These are phyloP conservation scores for Myoxocephalus aenaeus DNA, from an alignment of 2,797 vertebrate genomes.

Conservation along the genomic window DNA sequence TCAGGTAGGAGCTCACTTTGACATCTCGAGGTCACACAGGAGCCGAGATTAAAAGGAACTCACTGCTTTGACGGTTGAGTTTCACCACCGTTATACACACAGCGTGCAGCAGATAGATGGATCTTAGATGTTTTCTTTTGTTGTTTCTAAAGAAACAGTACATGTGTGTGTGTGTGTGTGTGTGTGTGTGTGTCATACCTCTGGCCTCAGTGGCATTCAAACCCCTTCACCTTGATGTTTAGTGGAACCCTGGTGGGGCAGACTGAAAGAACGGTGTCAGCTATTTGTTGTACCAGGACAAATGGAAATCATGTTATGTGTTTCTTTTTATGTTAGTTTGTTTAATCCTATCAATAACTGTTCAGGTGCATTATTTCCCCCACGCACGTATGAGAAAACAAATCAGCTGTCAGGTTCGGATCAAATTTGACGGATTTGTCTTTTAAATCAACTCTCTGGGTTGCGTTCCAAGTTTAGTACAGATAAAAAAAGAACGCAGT, in stretches of 20 bases:
- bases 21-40: slow-evolving; percentile 52
- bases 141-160: neutral
- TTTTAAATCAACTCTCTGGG: neutral
- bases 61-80: slow-evolving; percentile 7
- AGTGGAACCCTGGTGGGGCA: neutral
- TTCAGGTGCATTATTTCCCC: neutral
- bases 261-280: neutral
- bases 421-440: neutral
- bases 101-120: slow-evolving; percentile 7
- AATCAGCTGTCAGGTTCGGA: neutral
- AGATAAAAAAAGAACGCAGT: neutral
- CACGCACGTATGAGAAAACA: neutral
- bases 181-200: neutral
- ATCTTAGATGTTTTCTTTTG: neutral
- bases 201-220: neutral
- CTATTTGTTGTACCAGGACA: neutral
- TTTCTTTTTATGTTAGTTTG: no score
- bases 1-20: slow-evolving; percentile 47
- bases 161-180: neutral
- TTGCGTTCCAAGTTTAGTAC: neutral
- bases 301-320: neutral
- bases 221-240: neutral
- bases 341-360: neutral
- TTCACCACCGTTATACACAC: neutral
- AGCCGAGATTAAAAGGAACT: slow-evolving; percentile 48